Base-by-base conservation (phyloP, 2,113 vertebrate species). In the Nothobranchius furzeri region DNA sequence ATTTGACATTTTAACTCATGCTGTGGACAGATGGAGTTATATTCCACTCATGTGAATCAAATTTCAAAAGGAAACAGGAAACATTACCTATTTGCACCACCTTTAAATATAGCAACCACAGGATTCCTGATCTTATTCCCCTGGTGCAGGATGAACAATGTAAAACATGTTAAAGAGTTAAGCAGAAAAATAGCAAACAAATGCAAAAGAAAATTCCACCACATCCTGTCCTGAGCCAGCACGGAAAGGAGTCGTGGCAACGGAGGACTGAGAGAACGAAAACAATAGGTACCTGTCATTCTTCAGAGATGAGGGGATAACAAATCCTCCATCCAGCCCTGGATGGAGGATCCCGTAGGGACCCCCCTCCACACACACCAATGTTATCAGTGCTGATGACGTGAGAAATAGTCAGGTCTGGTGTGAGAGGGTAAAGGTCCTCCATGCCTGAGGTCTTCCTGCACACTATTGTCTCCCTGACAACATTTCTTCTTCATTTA, bases 241-340 rank as follows among this genome's bases (percentile, higher is more conserved):
- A 67, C 83, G 83, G 78, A 79, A 90, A 82, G 80, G 75, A 87
- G 86, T 71, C 82, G 73, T 81, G n/a, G 78, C 76, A 74, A 72
- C 37, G 71, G 53, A 87, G 75, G 81, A 89, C 74, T 82, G 76
- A 87, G 53, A 61, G 71, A 75, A 78, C 48, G 62, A 68, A 88
- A 90, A 93, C 92, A 92, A 91, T 92, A 73, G 90, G 80, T 86
- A 91, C 50, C 89, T 88, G 88, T 89, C 90, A 88, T 80, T 86
- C 88, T 89, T 85, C 71, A 6, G 74, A 70, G 76, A 82, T 70
- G 77, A 72, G 82, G 60, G 74, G 85, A 91, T 83, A 92, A 93
- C 90, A 92, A 90, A 85, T 87, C 81, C 82, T 86, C 87, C 88
- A 82, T 55, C 52, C 78, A 46, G 73, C 63, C 65, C 83, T 71